These are phyloP conservation scores for Uropetala carovei DNA, from an alignment of 2,888 invertebrate genomes.

Conservation along the genomic window DNA sequence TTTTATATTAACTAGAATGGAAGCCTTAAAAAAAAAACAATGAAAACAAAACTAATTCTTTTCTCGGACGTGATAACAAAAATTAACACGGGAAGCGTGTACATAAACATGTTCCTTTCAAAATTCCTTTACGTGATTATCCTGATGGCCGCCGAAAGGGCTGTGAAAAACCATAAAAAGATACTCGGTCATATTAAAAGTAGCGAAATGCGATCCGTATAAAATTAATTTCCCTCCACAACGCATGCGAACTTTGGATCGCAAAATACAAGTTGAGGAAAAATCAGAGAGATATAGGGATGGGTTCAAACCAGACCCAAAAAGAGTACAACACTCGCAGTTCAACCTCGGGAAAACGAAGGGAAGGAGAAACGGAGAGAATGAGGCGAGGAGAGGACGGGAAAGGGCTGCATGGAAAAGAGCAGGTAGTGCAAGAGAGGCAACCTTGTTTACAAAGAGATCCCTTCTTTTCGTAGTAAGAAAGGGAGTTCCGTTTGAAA, in stretches of 20 bases:
- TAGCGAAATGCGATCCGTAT: too few species aligned
- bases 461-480: neutral
- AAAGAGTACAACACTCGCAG: neutral
- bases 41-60: too few species aligned
- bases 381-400: neutral
- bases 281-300: neutral
- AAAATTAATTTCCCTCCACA: constrained; percentile 11
- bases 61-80: too few species aligned
- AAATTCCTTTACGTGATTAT: too few species aligned
- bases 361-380: neutral
- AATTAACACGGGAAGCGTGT: too few species aligned
- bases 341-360: neutral
- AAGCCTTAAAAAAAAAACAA: too few species aligned
- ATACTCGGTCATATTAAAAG: too few species aligned
- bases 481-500: constrained; percentile 60
- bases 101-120: too few species aligned
- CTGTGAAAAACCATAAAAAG: too few species aligned
- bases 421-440: neutral
- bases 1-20: too few species aligned
- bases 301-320: neutral
- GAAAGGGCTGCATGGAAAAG: neutral
- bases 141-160: too few species aligned
- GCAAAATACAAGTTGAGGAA: neutral
- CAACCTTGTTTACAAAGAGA: constrained; percentile 55
- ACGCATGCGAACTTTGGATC: neutral